Conservation (phyloP, 2,888 invertebrate species). For the Phyto melanocephala region DNA sequence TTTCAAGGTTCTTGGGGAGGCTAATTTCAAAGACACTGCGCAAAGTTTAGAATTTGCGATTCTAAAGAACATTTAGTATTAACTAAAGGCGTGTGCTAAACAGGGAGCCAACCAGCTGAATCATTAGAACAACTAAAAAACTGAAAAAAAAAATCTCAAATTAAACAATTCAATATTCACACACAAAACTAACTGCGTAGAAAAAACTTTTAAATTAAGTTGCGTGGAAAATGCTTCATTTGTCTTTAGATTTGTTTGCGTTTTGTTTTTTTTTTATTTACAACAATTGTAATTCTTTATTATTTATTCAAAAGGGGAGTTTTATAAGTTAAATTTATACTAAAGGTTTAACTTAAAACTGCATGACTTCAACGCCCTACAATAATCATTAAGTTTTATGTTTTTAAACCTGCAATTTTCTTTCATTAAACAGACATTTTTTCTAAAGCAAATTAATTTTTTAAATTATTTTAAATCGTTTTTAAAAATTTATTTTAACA, state of each 20-base stretch:
- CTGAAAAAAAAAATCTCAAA: not conserved
- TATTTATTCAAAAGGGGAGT: not conserved
- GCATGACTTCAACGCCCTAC: too few relatives aligned
- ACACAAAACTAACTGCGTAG: not conserved
- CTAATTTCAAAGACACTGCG: conserved; percentile 8
- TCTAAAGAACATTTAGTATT: conserved; percentile 13
- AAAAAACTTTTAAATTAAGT: conserved; percentile 4
- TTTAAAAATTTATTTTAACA: too few relatives aligned
- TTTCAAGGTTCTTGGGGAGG: conserved; percentile 51
- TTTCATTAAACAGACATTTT: too few relatives aligned
- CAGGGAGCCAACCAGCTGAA: not conserved
- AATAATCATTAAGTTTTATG: too few relatives aligned
- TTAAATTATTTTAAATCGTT: too few relatives aligned
- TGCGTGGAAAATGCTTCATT: conserved; percentile 61
- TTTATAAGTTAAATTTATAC: too few relatives aligned
- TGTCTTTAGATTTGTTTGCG: conserved; percentile 10
- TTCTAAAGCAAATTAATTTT: too few relatives aligned
- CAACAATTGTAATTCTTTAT: conserved; percentile 3
- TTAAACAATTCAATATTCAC: not conserved
- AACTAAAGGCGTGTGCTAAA: conserved; percentile 15
- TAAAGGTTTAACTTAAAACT: too few relatives aligned
- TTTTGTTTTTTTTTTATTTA: not conserved
- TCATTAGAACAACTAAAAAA: not conserved
- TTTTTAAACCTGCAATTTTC: too few relatives aligned
- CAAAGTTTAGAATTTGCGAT: conserved; percentile 3